Evolutionary conservation across 2,113 vertebrate species (phyloP).

Genomic region (Eulemur macaco): DNA sequence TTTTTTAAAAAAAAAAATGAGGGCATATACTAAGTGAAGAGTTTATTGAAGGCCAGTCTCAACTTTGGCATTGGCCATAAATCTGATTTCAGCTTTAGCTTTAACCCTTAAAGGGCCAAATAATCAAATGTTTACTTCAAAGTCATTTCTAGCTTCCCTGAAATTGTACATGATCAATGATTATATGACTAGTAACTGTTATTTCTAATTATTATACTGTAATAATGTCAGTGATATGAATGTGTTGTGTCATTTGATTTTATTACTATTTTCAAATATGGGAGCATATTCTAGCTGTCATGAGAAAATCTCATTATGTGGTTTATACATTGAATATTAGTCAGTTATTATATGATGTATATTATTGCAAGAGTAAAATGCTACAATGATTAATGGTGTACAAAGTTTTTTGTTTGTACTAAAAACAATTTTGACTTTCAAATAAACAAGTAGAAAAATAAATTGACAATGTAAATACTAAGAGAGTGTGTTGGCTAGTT

Average conservation of each 20-base stretch:
- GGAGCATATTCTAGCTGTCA: neutral
- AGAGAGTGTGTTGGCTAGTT: conserved; percentile 44
- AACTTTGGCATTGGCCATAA: neutral
- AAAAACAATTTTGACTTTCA: conserved; percentile 40
- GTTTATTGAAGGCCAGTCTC: neutral
- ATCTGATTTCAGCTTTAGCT: neutral
- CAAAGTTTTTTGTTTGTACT: neutral
- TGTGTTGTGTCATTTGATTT: neutral
- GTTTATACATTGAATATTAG: conserved; percentile 12
- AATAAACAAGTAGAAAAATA: conserved; percentile 49
- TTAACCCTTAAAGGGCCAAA: neutral
- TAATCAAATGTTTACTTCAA: neutral
- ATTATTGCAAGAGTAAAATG: conserved; percentile 30
- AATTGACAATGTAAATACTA: conserved; percentile 25
- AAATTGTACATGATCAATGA: neutral
- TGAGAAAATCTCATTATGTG: neutral
- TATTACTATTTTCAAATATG: neutral
- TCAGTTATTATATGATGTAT: neutral
- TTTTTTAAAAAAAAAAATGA: neutral
- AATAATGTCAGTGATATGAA: conserved; percentile 1
- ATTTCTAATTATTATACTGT: conserved; percentile 24
- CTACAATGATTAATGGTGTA: neutral
- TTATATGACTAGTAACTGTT: neutral
- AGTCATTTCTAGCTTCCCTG: neutral
- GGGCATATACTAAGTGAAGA: neutral